These are phyloP conservation scores for Chaetodon trifasciatus DNA, from an alignment of 2,797 vertebrate species.

Conservation along the genomic window DNA sequence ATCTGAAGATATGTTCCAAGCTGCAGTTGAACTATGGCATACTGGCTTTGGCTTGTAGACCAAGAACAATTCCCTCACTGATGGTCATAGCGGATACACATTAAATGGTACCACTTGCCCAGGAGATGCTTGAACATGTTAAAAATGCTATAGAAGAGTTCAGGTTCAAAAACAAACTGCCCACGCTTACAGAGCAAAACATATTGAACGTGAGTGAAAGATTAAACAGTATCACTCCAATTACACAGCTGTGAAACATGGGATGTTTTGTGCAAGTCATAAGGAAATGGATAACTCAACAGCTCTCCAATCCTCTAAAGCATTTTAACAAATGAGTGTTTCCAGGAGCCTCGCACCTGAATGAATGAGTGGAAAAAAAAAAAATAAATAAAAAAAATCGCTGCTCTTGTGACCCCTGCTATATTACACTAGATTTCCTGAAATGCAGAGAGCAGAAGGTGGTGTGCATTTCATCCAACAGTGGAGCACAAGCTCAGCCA, in stretches of 20 bases:
- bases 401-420: neutral
- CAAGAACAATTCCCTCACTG: neutral
- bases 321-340: conserved; percentile 16
- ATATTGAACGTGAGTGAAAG: neutral
- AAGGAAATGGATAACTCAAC: neutral
- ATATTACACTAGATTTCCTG: conserved; percentile 8
- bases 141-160: neutral
- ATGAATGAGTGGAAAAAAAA: conserved; percentile 14
- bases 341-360: conserved; percentile 5
- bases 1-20: neutral
- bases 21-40: neutral
- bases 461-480: conserved; percentile 15
- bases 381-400: neutral
- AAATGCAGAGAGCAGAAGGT: neutral
- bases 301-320: neutral
- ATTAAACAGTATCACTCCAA: conserved; percentile 1
- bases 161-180: neutral
- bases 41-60: neutral
- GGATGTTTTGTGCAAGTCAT: neutral
- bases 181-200: neutral
- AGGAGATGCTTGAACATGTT: neutral
- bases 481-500: neutral
- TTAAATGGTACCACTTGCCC: neutral
- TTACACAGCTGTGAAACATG: conserved; percentile 1
- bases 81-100: neutral